These are phyloP conservation scores for Eupeodes luniger DNA, from an alignment of 2,888 invertebrate genomes.

Conservation along the genomic window DNA sequence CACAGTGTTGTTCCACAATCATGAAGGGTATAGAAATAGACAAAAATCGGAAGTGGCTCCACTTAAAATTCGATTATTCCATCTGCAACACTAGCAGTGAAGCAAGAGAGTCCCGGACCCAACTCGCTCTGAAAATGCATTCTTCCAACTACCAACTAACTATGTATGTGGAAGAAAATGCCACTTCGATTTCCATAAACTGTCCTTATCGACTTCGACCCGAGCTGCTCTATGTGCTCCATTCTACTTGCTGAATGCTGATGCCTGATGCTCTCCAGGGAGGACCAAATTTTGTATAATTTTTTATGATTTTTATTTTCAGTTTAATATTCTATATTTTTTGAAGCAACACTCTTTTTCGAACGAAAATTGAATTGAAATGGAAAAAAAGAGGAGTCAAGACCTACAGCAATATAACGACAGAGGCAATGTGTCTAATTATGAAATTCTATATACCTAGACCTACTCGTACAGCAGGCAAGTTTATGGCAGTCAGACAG, in stretches of 20 bases:
- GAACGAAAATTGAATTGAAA: constrained; percentile 54
- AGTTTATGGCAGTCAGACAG: constrained; percentile 66
- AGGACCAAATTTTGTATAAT: constrained; percentile 39
- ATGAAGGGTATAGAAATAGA: constrained; percentile 9
- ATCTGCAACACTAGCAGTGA: constrained; percentile 40
- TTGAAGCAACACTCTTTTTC: constrained; percentile 21
- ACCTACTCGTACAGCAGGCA: too few species aligned
- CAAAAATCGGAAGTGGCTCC: constrained; percentile 70
- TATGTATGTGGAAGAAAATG: constrained; percentile 19
- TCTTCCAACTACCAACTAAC: constrained; percentile 5
- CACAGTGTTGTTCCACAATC: constrained; percentile 34
- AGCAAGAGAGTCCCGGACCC: neutral
- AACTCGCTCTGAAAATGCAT: constrained; percentile 37
- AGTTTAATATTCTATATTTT: constrained; percentile 30
- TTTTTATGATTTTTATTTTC: constrained; percentile 30
- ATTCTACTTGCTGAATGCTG: constrained; percentile 18
- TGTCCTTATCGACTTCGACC: constrained; percentile 65
- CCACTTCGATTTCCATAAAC: constrained; percentile 74
- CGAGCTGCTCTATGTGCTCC: neutral
- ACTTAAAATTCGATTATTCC: constrained; percentile 75
- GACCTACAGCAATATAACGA: constrained; percentile 5
- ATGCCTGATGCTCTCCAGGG: constrained; percentile 10
- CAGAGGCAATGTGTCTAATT: constrained; percentile 69
- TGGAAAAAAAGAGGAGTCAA: constrained; percentile 7
- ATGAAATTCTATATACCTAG: constrained; percentile 72